Evolutionary conservation across 2,797 vertebrate species (phyloP), one percentile per base, ranked within the genome.

Genomic region (Chaetodon trifasciatus): DNA sequence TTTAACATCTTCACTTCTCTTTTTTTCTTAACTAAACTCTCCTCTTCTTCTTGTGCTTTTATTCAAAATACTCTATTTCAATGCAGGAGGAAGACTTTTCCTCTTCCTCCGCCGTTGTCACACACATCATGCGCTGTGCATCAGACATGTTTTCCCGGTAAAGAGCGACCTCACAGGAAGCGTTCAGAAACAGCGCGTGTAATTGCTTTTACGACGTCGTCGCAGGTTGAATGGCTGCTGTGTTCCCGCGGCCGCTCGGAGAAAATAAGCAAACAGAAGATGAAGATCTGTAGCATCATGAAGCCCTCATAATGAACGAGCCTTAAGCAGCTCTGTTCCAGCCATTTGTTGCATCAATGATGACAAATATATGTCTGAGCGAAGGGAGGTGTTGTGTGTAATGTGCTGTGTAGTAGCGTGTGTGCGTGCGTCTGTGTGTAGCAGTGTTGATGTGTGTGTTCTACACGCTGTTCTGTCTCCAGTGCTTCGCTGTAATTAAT

Each of bases 401-500:
- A 85, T 83, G 84, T 78, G 76, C 69, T 76, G 77, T 83, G 80
- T 79, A 40, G 70, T 49, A 17, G 47, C 58, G 72, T 77, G 70
- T 74, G 72, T 76, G 75, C 63, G 76, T 75, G 74, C 81, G 74
- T 78, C 68, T 74, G 72, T 77, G 74, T 79, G 64, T 57, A 67
- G 70, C 44, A 32, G 86, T 56, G 85, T 64, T 65, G 47, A 78
- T 85, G 86, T 89, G 87, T 89, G 89, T 86, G 88, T 88, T 89
- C 86, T 85, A 84, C 91, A 88, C 79, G 76, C 86, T 88, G 74
- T 84, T 92, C 78, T 87, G 89, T 92, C 92, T 93, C 89, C 76
- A 90, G 85, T 55, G 88, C 92, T 89, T 91, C 88, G 70, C 91
- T 92, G 93, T 95, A 95, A 95, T 95, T 95, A 95, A 94, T 94